phyloP scores from a whole-genome alignment of 2,797 vertebrate genomes.

The Holocentrus rufus region DNA sequence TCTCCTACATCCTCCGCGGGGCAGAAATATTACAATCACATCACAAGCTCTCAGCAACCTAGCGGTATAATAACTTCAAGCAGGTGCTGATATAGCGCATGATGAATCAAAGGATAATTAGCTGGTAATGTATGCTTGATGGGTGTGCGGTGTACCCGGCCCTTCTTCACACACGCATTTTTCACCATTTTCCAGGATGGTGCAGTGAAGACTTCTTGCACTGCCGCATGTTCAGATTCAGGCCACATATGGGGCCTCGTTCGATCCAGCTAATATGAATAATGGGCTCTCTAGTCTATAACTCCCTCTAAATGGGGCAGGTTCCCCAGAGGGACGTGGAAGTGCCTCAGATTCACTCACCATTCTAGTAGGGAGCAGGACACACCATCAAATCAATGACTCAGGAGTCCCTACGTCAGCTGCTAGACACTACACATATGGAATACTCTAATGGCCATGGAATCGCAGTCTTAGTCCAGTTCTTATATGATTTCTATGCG shows the following conservation, averaged over 20 bases:
- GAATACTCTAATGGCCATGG: too few relatives aligned
- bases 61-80: constrained; percentile 44
- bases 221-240: constrained; percentile 51
- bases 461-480: too few relatives aligned
- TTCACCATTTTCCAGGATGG: constrained; percentile 38
- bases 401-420: constrained; percentile 20
- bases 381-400: constrained; percentile 20
- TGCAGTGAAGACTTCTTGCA: constrained; percentile 49
- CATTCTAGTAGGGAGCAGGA: constrained; percentile 28
- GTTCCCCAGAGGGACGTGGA: constrained; percentile 36
- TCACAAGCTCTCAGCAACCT: constrained; percentile 37
- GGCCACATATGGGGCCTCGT: constrained; percentile 46
- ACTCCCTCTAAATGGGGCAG: constrained; percentile 57
- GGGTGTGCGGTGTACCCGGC: constrained; percentile 45
- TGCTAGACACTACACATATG: constrained; percentile 22
- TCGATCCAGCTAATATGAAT: constrained; percentile 66
- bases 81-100: constrained; percentile 50
- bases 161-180: constrained; percentile 35
- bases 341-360: constrained; percentile 53
- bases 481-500: too few relatives aligned
- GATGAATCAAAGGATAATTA: constrained; percentile 64
- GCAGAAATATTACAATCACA: constrained; percentile 33
- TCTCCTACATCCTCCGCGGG: constrained; percentile 4
- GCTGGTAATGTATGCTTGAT: constrained; percentile 39
- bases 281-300: constrained; percentile 64